phyloP scores from a whole-genome alignment of 2,888 invertebrate genomes.

The Nudaria mundana region DNA sequence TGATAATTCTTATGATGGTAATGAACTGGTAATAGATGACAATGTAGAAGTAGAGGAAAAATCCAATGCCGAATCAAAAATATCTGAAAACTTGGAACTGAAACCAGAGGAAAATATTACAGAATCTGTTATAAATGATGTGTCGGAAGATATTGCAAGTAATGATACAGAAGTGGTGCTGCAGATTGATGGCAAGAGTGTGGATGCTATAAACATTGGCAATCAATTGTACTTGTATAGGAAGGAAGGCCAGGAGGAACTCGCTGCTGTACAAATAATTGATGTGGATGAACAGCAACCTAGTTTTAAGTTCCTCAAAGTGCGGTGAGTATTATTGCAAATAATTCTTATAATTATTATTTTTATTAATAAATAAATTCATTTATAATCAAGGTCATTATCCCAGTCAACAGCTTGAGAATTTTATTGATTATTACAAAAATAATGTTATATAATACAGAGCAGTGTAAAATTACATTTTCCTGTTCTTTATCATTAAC shows the following conservation, averaged over 20 bases:
- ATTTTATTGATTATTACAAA: no score
- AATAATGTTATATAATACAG: no score
- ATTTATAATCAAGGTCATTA: no score
- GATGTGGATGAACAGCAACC: slow-evolving; percentile 62
- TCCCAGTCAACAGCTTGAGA: no score
- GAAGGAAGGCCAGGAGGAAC: slow-evolving; percentile 64
- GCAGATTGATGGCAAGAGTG: slow-evolving; percentile 73
- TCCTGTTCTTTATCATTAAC: no score
- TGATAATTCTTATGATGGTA: slow-evolving; percentile 74
- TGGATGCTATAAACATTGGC: slow-evolving; percentile 75
- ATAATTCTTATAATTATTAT: no score
- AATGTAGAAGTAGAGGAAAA: slow-evolving; percentile 63
- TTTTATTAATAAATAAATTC: no score
- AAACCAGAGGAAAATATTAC: slow-evolving; percentile 39
- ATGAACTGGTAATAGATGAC: slow-evolving; percentile 75
- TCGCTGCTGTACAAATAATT: slow-evolving; percentile 71
- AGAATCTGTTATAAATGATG: slow-evolving; percentile 43
- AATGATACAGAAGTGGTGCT: slow-evolving; percentile 70
- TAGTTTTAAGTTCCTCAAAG: slow-evolving; percentile 74
- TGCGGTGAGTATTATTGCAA: slow-evolving; percentile 60
- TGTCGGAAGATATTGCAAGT: slow-evolving; percentile 47
- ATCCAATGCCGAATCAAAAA: slow-evolving; percentile 40
- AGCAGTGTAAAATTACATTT: no score
- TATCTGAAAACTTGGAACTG: slow-evolving; percentile 34
- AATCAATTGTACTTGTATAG: slow-evolving; percentile 74